phyloP scores from a whole-genome alignment of 2,888 invertebrate genomes.

The Conus canariensis region DNA sequence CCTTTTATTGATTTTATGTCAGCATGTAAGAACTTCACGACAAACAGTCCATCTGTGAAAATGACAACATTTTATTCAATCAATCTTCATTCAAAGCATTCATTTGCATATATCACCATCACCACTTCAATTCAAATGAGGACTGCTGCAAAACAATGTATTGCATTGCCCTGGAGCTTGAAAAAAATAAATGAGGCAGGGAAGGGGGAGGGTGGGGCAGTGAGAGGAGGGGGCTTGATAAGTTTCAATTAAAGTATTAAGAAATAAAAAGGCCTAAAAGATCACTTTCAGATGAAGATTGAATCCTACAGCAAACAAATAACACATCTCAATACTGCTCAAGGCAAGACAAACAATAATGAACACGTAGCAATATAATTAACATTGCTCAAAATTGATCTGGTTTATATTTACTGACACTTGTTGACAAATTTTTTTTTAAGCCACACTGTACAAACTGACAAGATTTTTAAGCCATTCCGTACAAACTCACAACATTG shows the following conservation, averaged over 20 bases:
- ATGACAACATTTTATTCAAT: conserved; percentile 35
- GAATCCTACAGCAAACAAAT: too few relatives aligned
- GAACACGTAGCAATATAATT: not conserved
- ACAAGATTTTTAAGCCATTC: too few relatives aligned
- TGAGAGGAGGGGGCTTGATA: too few relatives aligned
- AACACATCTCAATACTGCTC: too few relatives aligned
- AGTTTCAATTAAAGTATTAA: too few relatives aligned
- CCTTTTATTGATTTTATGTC: not conserved
- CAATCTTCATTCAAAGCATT: not conserved
- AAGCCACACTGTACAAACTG: too few relatives aligned
- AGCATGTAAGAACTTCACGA: not conserved
- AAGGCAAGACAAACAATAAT: not conserved
- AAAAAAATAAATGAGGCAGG: too few relatives aligned
- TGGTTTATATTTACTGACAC: not conserved
- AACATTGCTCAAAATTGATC: not conserved
- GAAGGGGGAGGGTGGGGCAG: too few relatives aligned
- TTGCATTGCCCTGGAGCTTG: too few relatives aligned
- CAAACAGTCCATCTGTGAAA: conserved; percentile 36
- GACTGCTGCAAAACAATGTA: not conserved
- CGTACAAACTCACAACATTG: not conserved
- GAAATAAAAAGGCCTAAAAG: too few relatives aligned
- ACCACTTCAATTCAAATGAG: not conserved
- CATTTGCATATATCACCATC: not conserved
- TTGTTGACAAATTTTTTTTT: too few relatives aligned
- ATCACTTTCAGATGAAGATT: too few relatives aligned